Evolutionary conservation across 2,113 vertebrate species (phyloP).

Genomic region (Euleptes europaea): DNA sequence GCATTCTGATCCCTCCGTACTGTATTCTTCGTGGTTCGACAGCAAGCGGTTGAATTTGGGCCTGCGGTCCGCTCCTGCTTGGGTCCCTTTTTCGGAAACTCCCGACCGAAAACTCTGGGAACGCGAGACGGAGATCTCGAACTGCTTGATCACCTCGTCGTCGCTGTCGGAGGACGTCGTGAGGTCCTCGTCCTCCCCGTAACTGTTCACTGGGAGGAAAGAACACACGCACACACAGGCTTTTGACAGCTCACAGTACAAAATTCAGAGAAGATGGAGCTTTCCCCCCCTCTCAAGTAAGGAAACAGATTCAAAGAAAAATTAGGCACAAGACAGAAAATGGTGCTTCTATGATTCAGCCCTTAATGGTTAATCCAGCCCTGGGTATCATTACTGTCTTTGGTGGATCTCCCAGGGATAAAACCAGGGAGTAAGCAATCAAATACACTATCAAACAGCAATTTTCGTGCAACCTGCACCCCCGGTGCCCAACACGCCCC

Average conservation of each 20-base stretch:
- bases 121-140: conserved; percentile 83
- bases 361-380: too few species aligned
- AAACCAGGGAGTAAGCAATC: too few species aligned
- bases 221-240: background rate
- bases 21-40: conserved; percentile 73
- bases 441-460: background rate
- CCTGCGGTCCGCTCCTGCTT: conserved; percentile 51
- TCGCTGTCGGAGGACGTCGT: conserved; percentile 80
- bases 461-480: background rate
- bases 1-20: conserved; percentile 75
- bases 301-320: background rate
- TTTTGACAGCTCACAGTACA: conserved; percentile 9
- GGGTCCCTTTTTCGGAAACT: conserved; percentile 52
- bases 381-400: too few species aligned
- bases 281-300: background rate
- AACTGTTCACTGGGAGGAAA: conserved; percentile 77
- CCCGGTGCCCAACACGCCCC: too few species aligned
- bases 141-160: conserved; percentile 82
- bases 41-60: conserved; percentile 70
- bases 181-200: conserved; percentile 71
- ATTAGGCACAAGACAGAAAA: background rate
- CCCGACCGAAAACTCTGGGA: conserved; percentile 77
- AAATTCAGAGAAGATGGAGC: conserved; percentile 7
- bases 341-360: too few species aligned
- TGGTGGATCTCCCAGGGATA: too few species aligned